Evolutionary conservation across 2,888 invertebrate genomes (phyloP), one percentile per base, ranked within the genome.

Genomic region (Hirtodrosophila alboralis): DNA sequence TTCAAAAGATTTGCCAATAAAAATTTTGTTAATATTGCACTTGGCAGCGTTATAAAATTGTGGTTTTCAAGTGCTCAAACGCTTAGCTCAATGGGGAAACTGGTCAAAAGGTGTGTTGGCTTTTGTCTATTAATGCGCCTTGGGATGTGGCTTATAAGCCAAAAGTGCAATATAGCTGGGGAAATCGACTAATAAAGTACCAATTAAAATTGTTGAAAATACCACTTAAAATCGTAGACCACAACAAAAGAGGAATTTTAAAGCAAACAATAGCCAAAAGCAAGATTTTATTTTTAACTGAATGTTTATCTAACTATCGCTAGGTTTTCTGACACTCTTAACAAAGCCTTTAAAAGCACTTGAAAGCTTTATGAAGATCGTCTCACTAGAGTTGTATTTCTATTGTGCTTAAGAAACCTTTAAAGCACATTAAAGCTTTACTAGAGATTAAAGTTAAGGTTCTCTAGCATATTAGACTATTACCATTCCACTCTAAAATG

Each of bases 1-100:
- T 33, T 34, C 12, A 1, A 51, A 43, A 67, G 44, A 61, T 61
- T 65, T 60, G 56, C 41, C 14, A 43, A 37, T 41, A 38, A 26
- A 33, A 57, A 33, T 10, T 53, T 57, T 57, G 49, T 62, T 58
- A 57, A 67, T 61, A 70, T 38, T 66, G 74, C 63, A 73, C 71
- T 69, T 69, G 65, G 58, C 44, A n/a, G 28, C 37, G 9, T 6
- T 52, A 52, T 36, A 14, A 12, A 40, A 33, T 33, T 43, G 41
- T 31, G 18, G 12, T 30, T 10, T 13, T 71, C 10, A 65, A 68
- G 68, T 65, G 59, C 26, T 8, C 41, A 47, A 51, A 65, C 38
- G 30, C 49, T 57, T 37, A 27, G 31, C 40, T 38, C 44, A 44
- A 52, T 34, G 43, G 18, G 27, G 23, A 60, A 51, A 53, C 45